phyloP scores from a whole-genome alignment of 2,888 invertebrate genomes.

The Ormyrus rosae region DNA sequence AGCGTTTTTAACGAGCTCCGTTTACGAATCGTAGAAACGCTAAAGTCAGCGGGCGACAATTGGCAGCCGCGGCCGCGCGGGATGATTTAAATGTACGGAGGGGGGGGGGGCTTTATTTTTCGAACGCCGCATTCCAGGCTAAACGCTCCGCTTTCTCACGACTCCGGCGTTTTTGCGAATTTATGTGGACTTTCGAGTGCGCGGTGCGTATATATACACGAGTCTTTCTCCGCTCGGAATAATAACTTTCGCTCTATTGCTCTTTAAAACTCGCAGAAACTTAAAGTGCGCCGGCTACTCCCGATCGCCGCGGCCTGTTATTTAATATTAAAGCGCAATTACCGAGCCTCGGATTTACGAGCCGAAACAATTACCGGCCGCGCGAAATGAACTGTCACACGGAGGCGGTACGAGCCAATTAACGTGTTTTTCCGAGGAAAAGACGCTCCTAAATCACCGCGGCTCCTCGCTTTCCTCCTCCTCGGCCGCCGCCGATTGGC shows the following conservation, averaged over 20 bases:
- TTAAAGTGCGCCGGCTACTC: constrained; percentile 18
- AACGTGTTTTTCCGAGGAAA: background rate
- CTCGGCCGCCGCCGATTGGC: constrained; percentile 21
- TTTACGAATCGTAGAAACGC: constrained; percentile 46
- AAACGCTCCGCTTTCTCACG: constrained; percentile 17
- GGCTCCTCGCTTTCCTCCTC: constrained; percentile 14
- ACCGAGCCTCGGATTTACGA: no score
- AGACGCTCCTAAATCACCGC: constrained; percentile 20
- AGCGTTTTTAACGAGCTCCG: constrained; percentile 47
- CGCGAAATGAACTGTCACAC: no score
- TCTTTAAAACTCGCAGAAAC: constrained; percentile 4
- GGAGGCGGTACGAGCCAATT: background rate
- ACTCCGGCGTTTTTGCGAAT: constrained; percentile 14
- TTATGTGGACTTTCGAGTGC: constrained; percentile 22
- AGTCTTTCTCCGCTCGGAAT: constrained; percentile 20
- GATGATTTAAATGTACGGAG: no score
- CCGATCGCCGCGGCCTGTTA: constrained; percentile 12
- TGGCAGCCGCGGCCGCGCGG: constrained; percentile 6
- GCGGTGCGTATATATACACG: background rate
- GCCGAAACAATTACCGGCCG: no score
- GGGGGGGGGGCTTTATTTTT: background rate
- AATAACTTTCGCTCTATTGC: constrained; percentile 15
- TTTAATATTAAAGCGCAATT: background rate
- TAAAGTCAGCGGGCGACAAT: constrained; percentile 30
- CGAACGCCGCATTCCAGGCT: constrained; percentile 8